phyloP scores from a whole-genome alignment of 2,113 vertebrate genomes.

The Sinocyclocheilus rhinocerous region DNA sequence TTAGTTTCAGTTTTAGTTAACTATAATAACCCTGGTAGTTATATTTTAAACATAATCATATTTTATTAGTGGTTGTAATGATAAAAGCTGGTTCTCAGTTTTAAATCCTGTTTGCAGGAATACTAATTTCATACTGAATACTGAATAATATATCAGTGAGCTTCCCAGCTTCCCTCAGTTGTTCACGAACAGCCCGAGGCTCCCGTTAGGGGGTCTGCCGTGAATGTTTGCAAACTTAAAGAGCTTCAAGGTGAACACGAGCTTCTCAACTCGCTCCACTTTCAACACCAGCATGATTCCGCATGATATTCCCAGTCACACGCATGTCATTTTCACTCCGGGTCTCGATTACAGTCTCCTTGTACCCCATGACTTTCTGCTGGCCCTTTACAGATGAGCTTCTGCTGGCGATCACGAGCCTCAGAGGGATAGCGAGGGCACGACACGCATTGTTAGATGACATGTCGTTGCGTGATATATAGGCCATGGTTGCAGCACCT shows the following conservation, averaged over 20 bases:
- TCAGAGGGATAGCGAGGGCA: conserved; percentile 2
- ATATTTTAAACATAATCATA: background rate
- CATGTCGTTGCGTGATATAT: conserved; percentile 51
- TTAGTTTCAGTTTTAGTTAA: background rate
- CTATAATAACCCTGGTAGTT: background rate
- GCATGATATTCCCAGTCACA: background rate
- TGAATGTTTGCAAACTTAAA: conserved; percentile 1
- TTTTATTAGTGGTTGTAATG: background rate
- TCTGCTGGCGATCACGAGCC: background rate
- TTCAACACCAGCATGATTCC: background rate
- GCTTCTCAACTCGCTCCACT: conserved; percentile 12
- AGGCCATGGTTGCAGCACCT: conserved; percentile 55
- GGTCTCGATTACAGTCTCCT: background rate
- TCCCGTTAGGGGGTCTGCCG: background rate
- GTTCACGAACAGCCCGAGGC: conserved; percentile 26
- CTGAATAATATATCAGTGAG: conserved; percentile 20
- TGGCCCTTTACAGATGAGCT: conserved; percentile 30
- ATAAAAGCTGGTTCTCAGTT: background rate
- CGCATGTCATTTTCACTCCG: background rate
- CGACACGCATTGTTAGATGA: conserved; percentile 20
- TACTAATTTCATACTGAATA: conserved; percentile 18
- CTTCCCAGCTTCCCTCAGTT: background rate
- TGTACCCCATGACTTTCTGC: background rate
- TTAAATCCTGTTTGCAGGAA: background rate
- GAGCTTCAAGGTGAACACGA: conserved; percentile 44